A percentile compares a stretch with the other conserved stretches of the same genome.
Evolutionary conservation across 2,797 vertebrate species (phyloP).

Genomic region (Gymnothorax reevesii): DNA sequence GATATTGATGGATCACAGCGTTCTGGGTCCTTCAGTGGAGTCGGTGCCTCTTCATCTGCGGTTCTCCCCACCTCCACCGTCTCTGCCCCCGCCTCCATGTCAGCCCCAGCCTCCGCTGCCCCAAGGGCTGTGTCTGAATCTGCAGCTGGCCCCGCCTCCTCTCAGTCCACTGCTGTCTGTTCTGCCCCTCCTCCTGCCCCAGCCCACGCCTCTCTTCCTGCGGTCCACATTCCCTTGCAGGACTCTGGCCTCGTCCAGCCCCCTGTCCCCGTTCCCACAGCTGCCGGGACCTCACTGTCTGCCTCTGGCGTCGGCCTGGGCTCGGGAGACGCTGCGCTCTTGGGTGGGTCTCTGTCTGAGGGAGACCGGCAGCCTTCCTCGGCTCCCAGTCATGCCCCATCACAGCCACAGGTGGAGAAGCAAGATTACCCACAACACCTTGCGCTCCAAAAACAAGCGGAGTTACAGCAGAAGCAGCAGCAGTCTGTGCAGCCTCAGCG

Average conservation of each 20-base stretch:
- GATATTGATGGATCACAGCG: conserved; percentile 69
- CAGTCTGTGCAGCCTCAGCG: conserved; percentile 3
- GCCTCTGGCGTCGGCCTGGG: conserved; percentile 51
- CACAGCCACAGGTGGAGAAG: conserved; percentile 19
- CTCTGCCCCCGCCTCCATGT: conserved; percentile 62
- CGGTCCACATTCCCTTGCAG: conserved; percentile 10
- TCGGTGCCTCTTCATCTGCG: conserved; percentile 53
- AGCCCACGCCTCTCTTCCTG: neutral
- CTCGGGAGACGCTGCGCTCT: conserved; percentile 46
- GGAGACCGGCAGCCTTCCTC: conserved; percentile 47
- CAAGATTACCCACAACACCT: conserved; percentile 27
- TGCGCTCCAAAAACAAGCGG: conserved; percentile 28
- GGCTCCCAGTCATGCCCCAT: conserved; percentile 54
- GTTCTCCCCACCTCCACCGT: conserved; percentile 56
- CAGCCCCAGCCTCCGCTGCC: conserved; percentile 48
- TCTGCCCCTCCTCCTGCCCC: conserved; percentile 23
- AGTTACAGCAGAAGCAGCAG: conserved; percentile 30
- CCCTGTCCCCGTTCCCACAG: conserved; percentile 43
- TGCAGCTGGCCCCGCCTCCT: conserved; percentile 50
- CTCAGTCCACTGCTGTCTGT: conserved; percentile 21
- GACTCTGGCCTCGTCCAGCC: conserved; percentile 20
- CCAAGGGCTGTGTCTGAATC: conserved; percentile 54
- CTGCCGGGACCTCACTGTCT: conserved; percentile 48
- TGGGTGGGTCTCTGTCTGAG: conserved; percentile 49
- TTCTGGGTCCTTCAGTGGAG: conserved; percentile 63